Percentiles rank a stretch among this genome's conserved stretches.
phyloP scores from a whole-genome alignment of 2,888 invertebrate genomes.

The Tetheella fluctuosa region DNA sequence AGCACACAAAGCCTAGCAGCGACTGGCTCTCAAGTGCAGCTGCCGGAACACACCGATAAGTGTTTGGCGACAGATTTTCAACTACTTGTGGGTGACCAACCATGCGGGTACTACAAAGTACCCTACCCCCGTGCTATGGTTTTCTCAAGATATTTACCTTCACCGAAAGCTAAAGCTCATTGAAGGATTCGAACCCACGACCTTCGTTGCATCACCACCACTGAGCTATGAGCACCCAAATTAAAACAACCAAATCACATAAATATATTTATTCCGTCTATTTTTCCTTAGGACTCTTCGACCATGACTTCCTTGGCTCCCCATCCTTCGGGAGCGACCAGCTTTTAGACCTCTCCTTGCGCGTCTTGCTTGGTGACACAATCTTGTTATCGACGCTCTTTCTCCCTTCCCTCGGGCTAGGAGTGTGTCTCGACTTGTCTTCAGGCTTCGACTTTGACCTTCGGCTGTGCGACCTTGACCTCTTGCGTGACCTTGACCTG shows the following conservation, averaged over 20 bases:
- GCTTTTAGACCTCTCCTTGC: conserved; percentile 78
- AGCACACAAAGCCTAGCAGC: too few species aligned
- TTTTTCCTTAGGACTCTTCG: conserved; percentile 71
- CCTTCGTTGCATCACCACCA: too few species aligned
- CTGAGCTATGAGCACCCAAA: conserved; percentile 23
- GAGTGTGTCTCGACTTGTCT: conserved; percentile 29
- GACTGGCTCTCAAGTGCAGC: too few species aligned
- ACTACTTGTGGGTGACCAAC: too few species aligned
- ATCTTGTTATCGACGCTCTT: conserved; percentile 36
- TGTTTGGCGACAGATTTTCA: too few species aligned
- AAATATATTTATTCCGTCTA: conserved; percentile 28
- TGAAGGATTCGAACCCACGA: too few species aligned
- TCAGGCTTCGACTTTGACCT: conserved; percentile 44
- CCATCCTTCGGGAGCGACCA: conserved; percentile 85
- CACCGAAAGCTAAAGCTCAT: too few species aligned
- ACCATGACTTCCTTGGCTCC: conserved; percentile 80
- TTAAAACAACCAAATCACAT: conserved; percentile 19
- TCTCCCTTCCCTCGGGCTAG: conserved; percentile 14
- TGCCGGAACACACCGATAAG: too few species aligned
- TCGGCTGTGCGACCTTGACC: conserved; percentile 50
- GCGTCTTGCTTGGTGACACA: conserved; percentile 27
- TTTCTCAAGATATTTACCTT: too few species aligned
- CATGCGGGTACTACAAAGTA: too few species aligned
- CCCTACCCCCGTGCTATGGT: too few species aligned
- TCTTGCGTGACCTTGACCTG: conserved; percentile 55